Base-by-base conservation (phyloP, 2,113 vertebrate species). In the Hiodon tergisus region DNA sequence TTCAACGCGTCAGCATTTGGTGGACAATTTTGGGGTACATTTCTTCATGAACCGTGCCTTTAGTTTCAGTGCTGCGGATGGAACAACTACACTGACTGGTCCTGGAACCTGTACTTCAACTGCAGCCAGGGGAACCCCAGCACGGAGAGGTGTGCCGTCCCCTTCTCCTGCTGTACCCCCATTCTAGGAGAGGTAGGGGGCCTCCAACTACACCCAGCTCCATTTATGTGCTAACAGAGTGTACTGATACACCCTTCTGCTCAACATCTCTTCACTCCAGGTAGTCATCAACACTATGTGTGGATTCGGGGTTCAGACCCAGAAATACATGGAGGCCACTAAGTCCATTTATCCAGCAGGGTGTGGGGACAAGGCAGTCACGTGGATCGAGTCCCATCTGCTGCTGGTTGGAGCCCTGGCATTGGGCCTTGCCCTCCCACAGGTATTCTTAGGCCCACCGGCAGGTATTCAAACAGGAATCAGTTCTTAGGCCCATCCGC, bases 31-130 rank as follows among this genome's bases (percentile, higher is more conserved):
- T 3, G 31, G 16, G 68, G 10, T 3, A 70, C 5, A 14, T 11
- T 16, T 59, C 54, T 71, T 58, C 69, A 17, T 16, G 11, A 16
- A 53, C 67, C 52, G 16, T 5, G 2, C 2, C 69, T 31, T 66
- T 75, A 93, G 91, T 92, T 92, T 71, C 85, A 88, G 78, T 92
- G 91, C 60, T 93, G 91, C 60, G 91, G 90, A 50, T 91, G 89
- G 88, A 91, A 86, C 79, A 87, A 86, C 85, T 89, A 91, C 83
- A 91, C 81, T 0, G 90, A 93, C 86, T 90, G 91, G 91, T 92
- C 88, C 0, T 89, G 88, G 89, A 92, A 92, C 74, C 71, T 88
- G 14, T 89, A 91, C 84, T 92, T 91, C 72, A 91, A 91, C 80
- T 93, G 92, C 63, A 87, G 85, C 13, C 59, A 69, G 7, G 82